These are phyloP conservation scores for Diarsia mendica DNA, from an alignment of 2,888 invertebrate genomes.

Conservation along the genomic window DNA sequence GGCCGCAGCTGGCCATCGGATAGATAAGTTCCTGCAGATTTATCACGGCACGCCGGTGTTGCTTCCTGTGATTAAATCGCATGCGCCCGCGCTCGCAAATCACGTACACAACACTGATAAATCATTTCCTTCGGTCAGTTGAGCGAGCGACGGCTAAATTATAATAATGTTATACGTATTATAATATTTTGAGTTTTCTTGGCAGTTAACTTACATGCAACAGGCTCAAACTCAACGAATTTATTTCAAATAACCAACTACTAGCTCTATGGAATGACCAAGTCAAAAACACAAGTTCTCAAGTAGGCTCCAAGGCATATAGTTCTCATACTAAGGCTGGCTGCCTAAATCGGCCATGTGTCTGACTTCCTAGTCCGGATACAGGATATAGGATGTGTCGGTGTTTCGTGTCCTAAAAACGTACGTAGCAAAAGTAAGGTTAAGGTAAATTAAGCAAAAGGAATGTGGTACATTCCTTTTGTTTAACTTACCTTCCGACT, in stretches of 20 bases:
- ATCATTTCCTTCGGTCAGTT: conserved; percentile 82
- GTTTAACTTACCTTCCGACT: background rate
- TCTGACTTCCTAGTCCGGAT: conserved; percentile 2
- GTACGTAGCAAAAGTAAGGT: background rate
- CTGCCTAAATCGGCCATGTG: background rate
- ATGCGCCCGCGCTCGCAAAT: conserved; percentile 82
- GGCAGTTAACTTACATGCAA: background rate
- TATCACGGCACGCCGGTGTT: conserved; percentile 72
- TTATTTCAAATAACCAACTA: background rate
- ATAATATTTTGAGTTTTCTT: conserved; percentile 26
- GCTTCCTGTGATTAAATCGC: conserved; percentile 89
- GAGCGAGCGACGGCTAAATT: conserved; percentile 59
- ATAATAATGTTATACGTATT: conserved; percentile 54
- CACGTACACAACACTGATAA: conserved; percentile 83
- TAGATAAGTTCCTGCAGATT: conserved; percentile 88
- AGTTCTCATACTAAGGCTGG: background rate
- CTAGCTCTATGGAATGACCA: too few species aligned
- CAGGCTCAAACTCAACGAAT: background rate
- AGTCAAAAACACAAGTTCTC: background rate
- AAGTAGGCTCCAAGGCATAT: background rate
- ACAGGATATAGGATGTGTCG: conserved; percentile 15
- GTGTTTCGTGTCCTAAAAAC: conserved; percentile 8
- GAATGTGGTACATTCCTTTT: background rate
- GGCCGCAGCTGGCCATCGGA: conserved; percentile 80
- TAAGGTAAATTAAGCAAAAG: background rate